Evolutionary conservation across 23 tunicate genomes (phyloP).

Genomic region (Trididemnum clinides): DNA sequence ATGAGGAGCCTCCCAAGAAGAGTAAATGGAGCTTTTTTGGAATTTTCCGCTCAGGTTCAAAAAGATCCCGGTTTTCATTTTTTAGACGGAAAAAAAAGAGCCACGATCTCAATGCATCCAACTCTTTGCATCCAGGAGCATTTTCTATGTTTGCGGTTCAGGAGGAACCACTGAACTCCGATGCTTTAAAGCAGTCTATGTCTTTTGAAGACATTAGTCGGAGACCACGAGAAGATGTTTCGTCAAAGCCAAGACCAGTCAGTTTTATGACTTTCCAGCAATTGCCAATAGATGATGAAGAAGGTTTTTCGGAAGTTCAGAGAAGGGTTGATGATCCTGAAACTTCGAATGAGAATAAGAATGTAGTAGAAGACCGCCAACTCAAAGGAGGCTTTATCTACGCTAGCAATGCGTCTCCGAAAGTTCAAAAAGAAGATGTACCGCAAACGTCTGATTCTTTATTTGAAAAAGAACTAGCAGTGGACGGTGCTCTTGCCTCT

Average conservation of each 20-base stretch:
- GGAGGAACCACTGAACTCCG: background rate
- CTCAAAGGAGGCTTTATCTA: background rate
- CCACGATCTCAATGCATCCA: slow-evolving; percentile 17
- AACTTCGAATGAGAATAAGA: background rate
- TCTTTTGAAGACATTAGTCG: slow-evolving; percentile 29
- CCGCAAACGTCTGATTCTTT: background rate
- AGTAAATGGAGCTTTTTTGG: slow-evolving; percentile 12
- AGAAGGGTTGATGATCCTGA: background rate
- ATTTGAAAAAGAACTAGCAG: background rate
- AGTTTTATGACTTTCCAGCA: slow-evolving; percentile 81
- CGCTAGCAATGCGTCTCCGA: background rate
- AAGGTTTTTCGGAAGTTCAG: background rate
- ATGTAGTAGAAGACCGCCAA: background rate
- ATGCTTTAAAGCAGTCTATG: background rate
- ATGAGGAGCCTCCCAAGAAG: background rate
- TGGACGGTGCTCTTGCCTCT: background rate
- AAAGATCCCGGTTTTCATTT: slow-evolving; percentile 35
- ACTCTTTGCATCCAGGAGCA: background rate
- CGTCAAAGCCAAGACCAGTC: slow-evolving; percentile 52
- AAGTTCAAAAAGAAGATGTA: background rate
- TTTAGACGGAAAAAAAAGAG: slow-evolving; percentile 48
- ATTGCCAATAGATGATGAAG: background rate
- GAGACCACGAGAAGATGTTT: slow-evolving; percentile 7
- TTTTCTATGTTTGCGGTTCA: background rate
- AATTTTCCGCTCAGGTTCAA: background rate